phyloP scores from a whole-genome alignment of 2,888 invertebrate genomes.

The Mythimna pallens region DNA sequence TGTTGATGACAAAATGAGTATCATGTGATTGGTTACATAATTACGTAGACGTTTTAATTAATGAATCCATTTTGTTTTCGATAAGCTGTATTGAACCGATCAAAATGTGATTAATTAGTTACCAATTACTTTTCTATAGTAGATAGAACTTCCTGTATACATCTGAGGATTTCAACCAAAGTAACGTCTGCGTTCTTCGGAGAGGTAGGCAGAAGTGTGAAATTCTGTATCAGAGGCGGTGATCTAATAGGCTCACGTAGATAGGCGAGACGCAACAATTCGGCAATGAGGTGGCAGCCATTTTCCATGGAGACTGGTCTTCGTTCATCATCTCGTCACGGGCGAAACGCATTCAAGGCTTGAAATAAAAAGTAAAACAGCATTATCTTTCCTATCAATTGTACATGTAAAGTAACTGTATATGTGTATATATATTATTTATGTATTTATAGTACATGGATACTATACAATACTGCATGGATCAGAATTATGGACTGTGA shows the following conservation, averaged over 20 bases:
- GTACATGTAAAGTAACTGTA: no score
- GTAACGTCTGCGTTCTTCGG: background rate
- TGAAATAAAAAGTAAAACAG: no score
- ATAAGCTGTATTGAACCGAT: constrained; percentile 1
- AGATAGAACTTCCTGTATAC: background rate
- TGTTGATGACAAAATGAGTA: constrained; percentile 21
- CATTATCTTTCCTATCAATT: no score
- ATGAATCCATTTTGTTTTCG: constrained; percentile 15
- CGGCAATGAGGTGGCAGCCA: background rate
- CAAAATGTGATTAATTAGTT: constrained; percentile 20
- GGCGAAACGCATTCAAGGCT: no score
- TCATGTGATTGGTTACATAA: constrained; percentile 30
- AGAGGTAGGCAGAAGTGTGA: background rate
- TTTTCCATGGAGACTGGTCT: background rate
- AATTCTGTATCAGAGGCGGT: no score
- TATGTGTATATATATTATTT: no score
- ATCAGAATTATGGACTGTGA: no score
- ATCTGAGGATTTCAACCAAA: background rate
- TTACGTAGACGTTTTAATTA: constrained; percentile 37
- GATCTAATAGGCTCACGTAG: background rate
- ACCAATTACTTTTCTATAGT: background rate
- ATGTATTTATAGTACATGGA: no score
- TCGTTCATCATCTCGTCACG: background rate
- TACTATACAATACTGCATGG: no score
- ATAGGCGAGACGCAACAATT: background rate